These are phyloP conservation scores for Platycheirus rosarum DNA, from an alignment of 2,888 invertebrate genomes.

Conservation along the genomic window DNA sequence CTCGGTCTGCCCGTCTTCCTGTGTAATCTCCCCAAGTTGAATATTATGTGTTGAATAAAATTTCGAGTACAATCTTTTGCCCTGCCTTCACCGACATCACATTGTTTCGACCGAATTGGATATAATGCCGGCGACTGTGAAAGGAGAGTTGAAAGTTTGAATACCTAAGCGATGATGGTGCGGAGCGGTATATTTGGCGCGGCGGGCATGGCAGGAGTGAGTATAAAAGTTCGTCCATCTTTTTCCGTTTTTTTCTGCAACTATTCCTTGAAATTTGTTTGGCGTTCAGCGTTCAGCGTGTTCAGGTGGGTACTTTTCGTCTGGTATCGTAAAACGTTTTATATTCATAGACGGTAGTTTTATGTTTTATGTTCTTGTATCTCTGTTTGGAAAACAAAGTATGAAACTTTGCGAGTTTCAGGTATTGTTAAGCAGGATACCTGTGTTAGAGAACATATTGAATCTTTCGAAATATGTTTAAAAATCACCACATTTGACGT, in stretches of 20 bases:
- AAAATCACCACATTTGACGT: no score
- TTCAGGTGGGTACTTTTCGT: constrained; percentile 46
- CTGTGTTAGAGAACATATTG: no score
- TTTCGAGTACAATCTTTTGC: constrained; percentile 39
- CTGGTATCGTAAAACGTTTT: constrained; percentile 56
- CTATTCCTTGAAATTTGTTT: constrained; percentile 62
- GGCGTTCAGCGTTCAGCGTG: constrained; percentile 53
- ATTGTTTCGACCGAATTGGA: constrained; percentile 71
- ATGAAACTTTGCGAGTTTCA: constrained; percentile 48
- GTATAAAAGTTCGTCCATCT: constrained; percentile 61
- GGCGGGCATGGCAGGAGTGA: no score
- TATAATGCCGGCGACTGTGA: constrained; percentile 65
- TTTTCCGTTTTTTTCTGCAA: constrained; percentile 21
- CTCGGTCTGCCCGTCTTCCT: constrained; percentile 29
- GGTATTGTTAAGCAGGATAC: no score
- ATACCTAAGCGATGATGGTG: constrained; percentile 64
- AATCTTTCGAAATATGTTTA: no score
- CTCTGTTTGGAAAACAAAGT: constrained; percentile 28
- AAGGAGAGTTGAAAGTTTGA: constrained; percentile 67
- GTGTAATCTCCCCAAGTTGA: constrained; percentile 29
- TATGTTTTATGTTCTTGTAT: no score
- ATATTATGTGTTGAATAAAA: constrained; percentile 66
- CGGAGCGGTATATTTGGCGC: not conserved
- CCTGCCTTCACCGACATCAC: constrained; percentile 44
- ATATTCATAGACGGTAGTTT: constrained; percentile 60